phyloP scores from a whole-genome alignment of 2,888 invertebrate genomes.

The Tetragonula carbonaria region DNA sequence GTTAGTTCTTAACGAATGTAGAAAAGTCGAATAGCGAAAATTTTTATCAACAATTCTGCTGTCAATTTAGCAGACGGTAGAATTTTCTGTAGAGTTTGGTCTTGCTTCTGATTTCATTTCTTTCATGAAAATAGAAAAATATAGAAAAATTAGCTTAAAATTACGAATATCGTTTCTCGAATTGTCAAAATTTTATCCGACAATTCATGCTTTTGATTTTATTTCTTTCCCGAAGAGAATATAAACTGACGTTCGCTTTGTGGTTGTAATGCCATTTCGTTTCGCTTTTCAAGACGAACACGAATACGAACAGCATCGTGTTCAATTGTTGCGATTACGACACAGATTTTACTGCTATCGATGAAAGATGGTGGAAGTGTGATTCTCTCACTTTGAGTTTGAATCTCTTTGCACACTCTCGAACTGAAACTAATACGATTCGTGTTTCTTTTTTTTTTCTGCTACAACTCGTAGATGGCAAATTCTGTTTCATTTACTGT shows the following conservation, averaged over 20 bases:
- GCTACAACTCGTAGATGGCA: not conserved
- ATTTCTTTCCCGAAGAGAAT: no score
- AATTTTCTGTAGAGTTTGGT: no score
- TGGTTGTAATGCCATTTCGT: not conserved
- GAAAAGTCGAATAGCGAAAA: no score
- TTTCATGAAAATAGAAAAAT: no score
- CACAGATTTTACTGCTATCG: not conserved
- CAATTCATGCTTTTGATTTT: no score
- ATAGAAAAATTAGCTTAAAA: no score
- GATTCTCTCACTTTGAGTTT: not conserved
- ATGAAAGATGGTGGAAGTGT: not conserved
- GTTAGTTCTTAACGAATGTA: not conserved
- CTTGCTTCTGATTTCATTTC: no score
- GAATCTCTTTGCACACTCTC: not conserved
- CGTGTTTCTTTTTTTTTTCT: not conserved
- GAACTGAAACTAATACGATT: not conserved
- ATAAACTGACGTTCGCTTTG: not conserved
- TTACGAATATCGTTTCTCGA: no score
- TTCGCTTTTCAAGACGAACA: not conserved
- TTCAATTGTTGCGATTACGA: not conserved
- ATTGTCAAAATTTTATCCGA: no score
- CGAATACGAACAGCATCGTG: no score
- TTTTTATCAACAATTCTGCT: no score
- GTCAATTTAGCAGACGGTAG: no score
- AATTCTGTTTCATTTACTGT: not conserved